Percentiles rank a stretch among this genome's conserved stretches.
Evolutionary conservation across 2,113 vertebrate genomes (phyloP).

Genomic region (Amia ocellicauda): DNA sequence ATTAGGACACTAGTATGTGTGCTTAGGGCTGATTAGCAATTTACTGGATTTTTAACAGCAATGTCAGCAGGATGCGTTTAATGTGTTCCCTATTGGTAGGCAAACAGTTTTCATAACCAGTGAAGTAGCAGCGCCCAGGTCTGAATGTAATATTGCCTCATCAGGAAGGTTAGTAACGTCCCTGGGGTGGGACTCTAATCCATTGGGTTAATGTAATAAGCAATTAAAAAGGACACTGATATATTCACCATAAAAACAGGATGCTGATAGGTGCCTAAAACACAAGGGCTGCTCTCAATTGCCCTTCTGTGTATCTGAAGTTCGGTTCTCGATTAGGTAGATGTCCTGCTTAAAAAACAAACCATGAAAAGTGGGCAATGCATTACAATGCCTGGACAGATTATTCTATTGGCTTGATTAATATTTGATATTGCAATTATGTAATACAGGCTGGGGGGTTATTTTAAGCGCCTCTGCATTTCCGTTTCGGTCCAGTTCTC

Average conservation of each 20-base stretch:
- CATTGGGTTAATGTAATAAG: constrained; percentile 28
- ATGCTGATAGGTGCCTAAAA: too few relatives aligned
- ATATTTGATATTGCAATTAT: constrained; percentile 58
- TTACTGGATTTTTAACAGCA: not conserved
- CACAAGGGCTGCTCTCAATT: too few relatives aligned
- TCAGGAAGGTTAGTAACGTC: constrained; percentile 8
- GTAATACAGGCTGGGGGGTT: constrained; percentile 46
- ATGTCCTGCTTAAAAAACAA: constrained; percentile 4
- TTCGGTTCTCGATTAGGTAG: not conserved
- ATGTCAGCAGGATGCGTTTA: not conserved
- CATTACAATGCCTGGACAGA: too few relatives aligned
- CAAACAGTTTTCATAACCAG: too few relatives aligned
- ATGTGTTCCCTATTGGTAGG: too few relatives aligned
- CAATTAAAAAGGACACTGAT: constrained; percentile 8
- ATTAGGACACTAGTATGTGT: too few relatives aligned
- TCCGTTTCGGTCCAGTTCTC: constrained; percentile 34
- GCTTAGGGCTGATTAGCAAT: not conserved
- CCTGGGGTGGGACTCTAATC: constrained; percentile 22
- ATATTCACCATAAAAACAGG: too few relatives aligned
- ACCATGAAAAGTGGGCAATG: constrained; percentile 44
- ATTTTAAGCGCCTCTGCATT: constrained; percentile 42
- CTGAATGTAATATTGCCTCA: constrained; percentile 31
- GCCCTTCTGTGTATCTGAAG: too few relatives aligned
- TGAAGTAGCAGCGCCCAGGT: not conserved
- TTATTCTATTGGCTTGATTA: constrained; percentile 50